These are phyloP conservation scores for Schizopygopsis pylzovi DNA, from an alignment of 2,797 vertebrate species.

Conservation along the genomic window DNA sequence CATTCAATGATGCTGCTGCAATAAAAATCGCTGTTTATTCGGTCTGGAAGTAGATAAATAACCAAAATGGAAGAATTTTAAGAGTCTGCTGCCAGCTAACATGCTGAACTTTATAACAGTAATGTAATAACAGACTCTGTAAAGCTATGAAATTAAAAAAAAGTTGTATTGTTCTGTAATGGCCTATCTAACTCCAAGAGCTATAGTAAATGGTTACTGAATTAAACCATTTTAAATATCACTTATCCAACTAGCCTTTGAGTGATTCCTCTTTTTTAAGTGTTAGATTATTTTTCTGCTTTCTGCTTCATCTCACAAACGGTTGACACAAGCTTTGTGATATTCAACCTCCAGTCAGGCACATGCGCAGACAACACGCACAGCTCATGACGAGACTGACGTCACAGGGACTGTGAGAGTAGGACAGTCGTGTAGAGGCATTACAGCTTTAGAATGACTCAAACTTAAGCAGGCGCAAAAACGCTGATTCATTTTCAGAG, in stretches of 20 bases:
- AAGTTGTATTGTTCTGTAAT: not conserved
- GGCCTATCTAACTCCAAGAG: not conserved
- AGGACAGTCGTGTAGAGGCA: not conserved
- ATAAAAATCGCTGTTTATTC: not conserved
- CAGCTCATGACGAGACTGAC: not conserved
- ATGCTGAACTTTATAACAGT: not conserved
- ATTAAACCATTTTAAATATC: not conserved
- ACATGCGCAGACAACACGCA: not conserved
- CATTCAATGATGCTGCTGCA: not conserved
- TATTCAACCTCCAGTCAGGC: not conserved
- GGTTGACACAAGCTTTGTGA: not conserved
- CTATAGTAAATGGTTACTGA: not conserved
- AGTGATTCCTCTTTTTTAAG: not conserved
- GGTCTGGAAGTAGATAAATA: not conserved
- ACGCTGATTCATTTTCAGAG: not conserved
- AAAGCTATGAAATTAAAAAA: not conserved
- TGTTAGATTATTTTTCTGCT: too few relatives aligned
- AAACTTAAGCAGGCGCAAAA: not conserved
- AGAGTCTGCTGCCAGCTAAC: not conserved
- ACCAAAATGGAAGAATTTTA: conserved; percentile 8
- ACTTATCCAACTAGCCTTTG: not conserved
- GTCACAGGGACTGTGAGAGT: not conserved
- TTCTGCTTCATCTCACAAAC: not conserved
- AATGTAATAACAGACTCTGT: not conserved
- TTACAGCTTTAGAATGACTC: not conserved